Conservation (phyloP, 2,113 vertebrate genomes). For the Formicarius rufipectus region DNA sequence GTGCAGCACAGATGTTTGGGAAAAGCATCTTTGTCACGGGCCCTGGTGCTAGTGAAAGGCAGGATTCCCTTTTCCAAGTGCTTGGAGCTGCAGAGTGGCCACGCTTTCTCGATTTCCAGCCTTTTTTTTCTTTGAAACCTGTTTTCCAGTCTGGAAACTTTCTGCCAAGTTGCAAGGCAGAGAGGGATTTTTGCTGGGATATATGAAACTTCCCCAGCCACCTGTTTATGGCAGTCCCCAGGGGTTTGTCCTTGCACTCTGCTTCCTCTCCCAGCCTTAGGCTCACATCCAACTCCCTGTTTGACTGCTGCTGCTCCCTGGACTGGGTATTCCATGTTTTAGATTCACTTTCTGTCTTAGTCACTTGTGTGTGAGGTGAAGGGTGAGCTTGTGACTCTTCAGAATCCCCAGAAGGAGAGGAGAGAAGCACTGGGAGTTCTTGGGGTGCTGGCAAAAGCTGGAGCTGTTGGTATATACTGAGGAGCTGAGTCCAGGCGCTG, state of each 20-base stretch:
- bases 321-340: background rate
- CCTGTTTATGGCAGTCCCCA: background rate
- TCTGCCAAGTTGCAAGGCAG: background rate
- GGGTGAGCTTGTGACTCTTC: background rate
- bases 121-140: background rate
- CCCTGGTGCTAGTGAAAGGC: background rate
- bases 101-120: background rate
- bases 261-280: background rate
- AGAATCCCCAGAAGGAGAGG: background rate
- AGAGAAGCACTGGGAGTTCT: background rate
- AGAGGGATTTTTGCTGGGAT: background rate
- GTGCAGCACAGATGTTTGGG: background rate
- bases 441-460: background rate
- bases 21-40: background rate
- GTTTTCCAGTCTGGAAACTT: background rate
- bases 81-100: background rate
- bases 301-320: background rate
- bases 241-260: background rate
- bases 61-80: background rate
- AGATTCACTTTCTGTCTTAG: background rate
- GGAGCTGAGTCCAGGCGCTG: background rate
- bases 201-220: background rate
- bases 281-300: background rate
- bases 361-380: background rate
- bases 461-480: rapidly evolving